Evolutionary conservation across 2,888 invertebrate genomes (phyloP), one percentile per base, ranked within the genome.

Genomic region (Tolmerus cingulatus): DNA sequence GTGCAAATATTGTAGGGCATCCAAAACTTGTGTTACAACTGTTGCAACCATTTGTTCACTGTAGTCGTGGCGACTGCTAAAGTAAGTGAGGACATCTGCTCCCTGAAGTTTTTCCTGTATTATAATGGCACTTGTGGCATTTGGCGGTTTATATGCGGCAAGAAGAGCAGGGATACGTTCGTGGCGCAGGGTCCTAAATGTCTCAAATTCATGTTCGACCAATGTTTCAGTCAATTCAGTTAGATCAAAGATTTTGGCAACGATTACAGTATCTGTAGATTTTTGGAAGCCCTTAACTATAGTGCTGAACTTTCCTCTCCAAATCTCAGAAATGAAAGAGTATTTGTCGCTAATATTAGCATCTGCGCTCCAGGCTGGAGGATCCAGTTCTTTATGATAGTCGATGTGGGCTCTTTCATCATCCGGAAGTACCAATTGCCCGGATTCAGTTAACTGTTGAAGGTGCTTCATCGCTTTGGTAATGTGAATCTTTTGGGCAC

Each of bases 1-100:
- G 92, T 99, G 99, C 66, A 99, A 93, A 92, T 98, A 99, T 92
- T 98, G 98, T 0, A 99, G 93, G 0, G 96, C 98, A 91, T 98
- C 97, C 87, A 98, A 93, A 0, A 98, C 93, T 93, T 99, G 99
- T 2, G 95, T 95, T 74, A 98, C 95, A 34, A 98, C 96, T 1
- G 95, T 95, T 0, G 97, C 96, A 0, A 99, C 97, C 92, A 96
- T 96, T 92, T 98, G 97, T 92, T 99, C 99, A 0, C 96, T 95
- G 92, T 98, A 99, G 90, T 97, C 97, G 91, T 98, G 97, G 84
- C 96, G 95, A 90, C 96, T 97, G 0, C 97, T 96, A 87, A 98
- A 94, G 92, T 97, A 98, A 0, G 97, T 97, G 5, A 99, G 93
- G 57, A 99, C 95, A 90, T 98, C 97, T 23, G 98, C 97, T 1